Percentiles rank a stretch among this genome's conserved stretches.
Evolutionary conservation across 2,797 vertebrate genomes (phyloP).

Genomic region (Florisuga fusca): DNA sequence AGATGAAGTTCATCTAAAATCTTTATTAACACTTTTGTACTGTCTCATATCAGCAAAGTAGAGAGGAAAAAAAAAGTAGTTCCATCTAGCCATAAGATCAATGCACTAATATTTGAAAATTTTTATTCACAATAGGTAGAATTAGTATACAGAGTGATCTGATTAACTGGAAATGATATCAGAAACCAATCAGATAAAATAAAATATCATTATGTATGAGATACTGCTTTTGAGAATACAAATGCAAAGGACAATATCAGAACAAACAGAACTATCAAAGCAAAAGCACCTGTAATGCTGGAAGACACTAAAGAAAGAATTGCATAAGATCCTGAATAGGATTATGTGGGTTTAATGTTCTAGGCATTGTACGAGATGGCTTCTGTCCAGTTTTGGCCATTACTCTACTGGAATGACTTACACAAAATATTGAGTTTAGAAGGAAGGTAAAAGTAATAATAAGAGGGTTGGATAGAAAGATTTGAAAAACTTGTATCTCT

Average conservation of each 20-base stretch:
- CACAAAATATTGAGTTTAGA: neutral
- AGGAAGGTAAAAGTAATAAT: neutral
- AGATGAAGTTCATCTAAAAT: neutral
- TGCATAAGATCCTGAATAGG: neutral
- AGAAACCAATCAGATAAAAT: neutral
- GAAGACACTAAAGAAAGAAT: neutral
- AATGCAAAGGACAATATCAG: neutral
- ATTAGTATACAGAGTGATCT: neutral
- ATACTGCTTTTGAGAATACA: neutral
- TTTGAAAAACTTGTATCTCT: neutral
- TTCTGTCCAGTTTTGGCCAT: neutral
- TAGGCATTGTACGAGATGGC: neutral
- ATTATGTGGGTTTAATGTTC: neutral
- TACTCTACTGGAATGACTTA: neutral
- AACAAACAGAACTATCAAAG: neutral
- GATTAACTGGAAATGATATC: neutral
- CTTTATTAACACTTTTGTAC: neutral
- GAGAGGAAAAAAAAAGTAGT: neutral
- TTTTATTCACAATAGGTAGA: neutral
- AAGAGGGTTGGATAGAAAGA: neutral
- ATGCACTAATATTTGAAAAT: neutral
- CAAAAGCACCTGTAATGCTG: neutral
- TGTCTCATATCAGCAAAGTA: neutral
- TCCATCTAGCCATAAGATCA: neutral
- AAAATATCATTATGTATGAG: fast-evolving